Evolutionary conservation across 2,113 vertebrate species (phyloP), one percentile per base, ranked within the genome.

Genomic region (Propithecus coquereli): DNA sequence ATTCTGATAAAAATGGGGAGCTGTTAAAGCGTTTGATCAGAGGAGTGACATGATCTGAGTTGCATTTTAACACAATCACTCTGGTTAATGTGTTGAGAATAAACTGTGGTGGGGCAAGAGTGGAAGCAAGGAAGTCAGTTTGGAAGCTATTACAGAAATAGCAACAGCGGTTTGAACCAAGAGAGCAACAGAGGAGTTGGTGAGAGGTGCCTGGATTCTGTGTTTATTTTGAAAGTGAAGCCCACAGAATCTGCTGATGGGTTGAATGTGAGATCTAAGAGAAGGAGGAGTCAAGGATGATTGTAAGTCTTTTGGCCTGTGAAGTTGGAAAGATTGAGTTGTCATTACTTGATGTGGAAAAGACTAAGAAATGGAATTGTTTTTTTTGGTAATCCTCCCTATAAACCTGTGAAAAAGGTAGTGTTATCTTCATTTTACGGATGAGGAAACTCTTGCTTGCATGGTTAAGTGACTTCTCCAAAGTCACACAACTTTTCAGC

Each of bases 201-300:
- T 57, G 12, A 87, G n/a, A 50, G 79, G 22, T 47, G 12, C 7
- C 0, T 88, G 30, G 32, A 61, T 70, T 73, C 85, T 92, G 57
- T 54, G 27, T 25, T 93, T 73, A 70, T 90, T 88, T 70, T 50
- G 32, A 77, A 93, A 82, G 23, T 47, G 68, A 92, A 82, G 74
- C 11, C 50, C 74, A 70, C 1, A 54, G 23, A 73, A 79, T 70
- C 65, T 87, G 47, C 43, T 7, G 8, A 4, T 59, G 16, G 10
- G 5, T 2, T 73, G n/a, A 80, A 61, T 4, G 2, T 20, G 37
- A 50, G 45, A 45, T 59, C 40, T 68, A 76, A 80, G 27, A 43
- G 45, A 68, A 83, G 54, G 20, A 79, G 1, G 3, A 77, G 43
- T 63, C 40, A n/a, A 52, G 73, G 30, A 77, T 63, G 18, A 65